A percentile compares a stretch with the other conserved stretches of the same genome.
phyloP scores from a whole-genome alignment of 2,888 invertebrate species.

The Phania funesta region DNA sequence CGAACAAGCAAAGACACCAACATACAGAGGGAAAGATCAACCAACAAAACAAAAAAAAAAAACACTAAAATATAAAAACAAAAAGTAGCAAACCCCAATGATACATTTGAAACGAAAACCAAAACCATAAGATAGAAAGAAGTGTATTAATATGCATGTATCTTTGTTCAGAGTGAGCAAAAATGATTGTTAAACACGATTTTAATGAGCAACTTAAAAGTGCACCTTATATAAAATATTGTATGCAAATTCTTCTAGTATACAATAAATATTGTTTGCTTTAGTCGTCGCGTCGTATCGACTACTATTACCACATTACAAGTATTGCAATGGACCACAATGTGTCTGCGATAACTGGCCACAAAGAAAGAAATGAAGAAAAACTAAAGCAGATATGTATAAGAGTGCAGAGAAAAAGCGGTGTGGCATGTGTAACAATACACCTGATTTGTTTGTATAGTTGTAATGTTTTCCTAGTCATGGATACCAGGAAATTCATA shows the following conservation, averaged over 20 bases:
- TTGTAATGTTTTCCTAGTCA: constrained; percentile 36
- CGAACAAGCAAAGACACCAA: constrained; percentile 17
- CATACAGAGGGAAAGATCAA: background rate
- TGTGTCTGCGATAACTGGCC: constrained; percentile 26
- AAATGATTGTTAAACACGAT: constrained; percentile 70
- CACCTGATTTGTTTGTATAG: constrained; percentile 73
- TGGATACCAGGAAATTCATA: constrained; percentile 64
- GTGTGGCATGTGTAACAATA: constrained; percentile 71
- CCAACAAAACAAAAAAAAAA: constrained; percentile 9
- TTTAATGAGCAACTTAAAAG: constrained; percentile 70
- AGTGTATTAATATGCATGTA: background rate
- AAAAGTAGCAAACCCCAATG: background rate
- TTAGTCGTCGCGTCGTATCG: constrained; percentile 29
- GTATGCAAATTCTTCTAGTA: constrained; percentile 39
- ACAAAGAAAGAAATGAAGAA: constrained; percentile 1
- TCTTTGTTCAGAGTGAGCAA: constrained; percentile 35
- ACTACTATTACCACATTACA: constrained; percentile 33
- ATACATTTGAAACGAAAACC: constrained; percentile 55
- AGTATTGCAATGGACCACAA: constrained; percentile 33
- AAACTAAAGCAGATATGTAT: background rate
- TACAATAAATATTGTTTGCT: constrained; percentile 43
- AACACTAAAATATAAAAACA: constrained; percentile 8
- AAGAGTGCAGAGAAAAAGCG: background rate
- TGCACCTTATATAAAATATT: constrained; percentile 59
- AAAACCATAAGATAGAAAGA: constrained; percentile 31